Evolutionary conservation across 1,140 invertebrate genomes (phyloP).

Genomic region (Meloidogyne chitwoodi): DNA sequence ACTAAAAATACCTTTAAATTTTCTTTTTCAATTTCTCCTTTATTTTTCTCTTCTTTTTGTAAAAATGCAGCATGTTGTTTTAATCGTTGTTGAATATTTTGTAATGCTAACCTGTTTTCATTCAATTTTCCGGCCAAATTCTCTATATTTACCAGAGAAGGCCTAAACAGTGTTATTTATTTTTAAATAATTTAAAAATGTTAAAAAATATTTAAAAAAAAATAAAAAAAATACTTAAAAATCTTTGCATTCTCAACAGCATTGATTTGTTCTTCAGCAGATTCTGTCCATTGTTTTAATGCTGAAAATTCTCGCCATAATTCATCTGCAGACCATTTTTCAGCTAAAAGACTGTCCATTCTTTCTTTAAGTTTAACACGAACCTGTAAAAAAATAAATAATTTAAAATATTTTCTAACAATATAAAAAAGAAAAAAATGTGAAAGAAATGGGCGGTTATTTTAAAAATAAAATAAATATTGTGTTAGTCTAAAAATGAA

Average conservation of each 20-base stretch:
- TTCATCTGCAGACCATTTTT: slow-evolving; percentile 24
- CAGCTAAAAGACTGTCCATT: slow-evolving; percentile 28
- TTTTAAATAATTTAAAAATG: no score
- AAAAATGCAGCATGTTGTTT: not conserved
- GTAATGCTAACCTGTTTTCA: slow-evolving; percentile 10
- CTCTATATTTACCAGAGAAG: slow-evolving; percentile 41
- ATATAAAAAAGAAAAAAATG: not conserved
- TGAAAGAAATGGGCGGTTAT: not conserved
- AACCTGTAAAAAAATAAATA: slow-evolving; percentile 19
- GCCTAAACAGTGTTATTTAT: slow-evolving; percentile 28
- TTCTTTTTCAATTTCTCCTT: not conserved
- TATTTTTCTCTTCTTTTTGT: not conserved
- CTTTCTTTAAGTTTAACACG: slow-evolving; percentile 32
- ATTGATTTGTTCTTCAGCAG: slow-evolving; percentile 25
- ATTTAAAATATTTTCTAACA: slow-evolving; percentile 5
- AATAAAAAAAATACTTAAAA: slow-evolving; percentile 15
- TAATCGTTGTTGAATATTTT: slow-evolving; percentile 8
- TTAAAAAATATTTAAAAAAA: no score
- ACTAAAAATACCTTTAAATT: not conserved
- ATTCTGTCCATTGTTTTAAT: slow-evolving; percentile 35
- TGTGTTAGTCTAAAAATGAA: no score
- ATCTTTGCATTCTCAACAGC: slow-evolving; percentile 36
- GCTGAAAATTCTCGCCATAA: slow-evolving; percentile 46
- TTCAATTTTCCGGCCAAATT: slow-evolving; percentile 24
- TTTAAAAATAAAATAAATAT: not conserved